phyloP scores from a whole-genome alignment of 2,113 vertebrate species.

The Platanista minor region DNA sequence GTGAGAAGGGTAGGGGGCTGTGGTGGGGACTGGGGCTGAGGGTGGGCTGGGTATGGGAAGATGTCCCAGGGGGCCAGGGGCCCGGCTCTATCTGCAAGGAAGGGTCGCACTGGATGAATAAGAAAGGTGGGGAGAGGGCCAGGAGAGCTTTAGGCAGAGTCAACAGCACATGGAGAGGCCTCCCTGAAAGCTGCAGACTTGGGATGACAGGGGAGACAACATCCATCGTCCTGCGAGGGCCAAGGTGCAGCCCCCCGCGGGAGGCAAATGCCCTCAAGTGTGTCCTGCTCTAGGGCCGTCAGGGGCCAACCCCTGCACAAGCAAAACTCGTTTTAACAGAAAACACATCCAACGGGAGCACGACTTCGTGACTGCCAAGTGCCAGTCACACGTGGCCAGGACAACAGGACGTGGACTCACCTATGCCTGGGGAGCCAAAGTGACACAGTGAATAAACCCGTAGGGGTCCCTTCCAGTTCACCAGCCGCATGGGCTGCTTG shows the following conservation, averaged over 20 bases:
- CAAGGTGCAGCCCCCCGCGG: accelerated
- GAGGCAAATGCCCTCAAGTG: accelerated
- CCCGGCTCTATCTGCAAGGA: neutral
- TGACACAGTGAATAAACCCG: too few species aligned
- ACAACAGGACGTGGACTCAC: neutral
- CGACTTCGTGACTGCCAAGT: accelerated
- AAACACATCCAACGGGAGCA: neutral
- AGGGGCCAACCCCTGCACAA: neutral
- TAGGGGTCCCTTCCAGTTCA: neutral
- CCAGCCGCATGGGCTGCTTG: neutral
- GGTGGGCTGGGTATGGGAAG: too few species aligned
- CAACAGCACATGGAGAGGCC: accelerated
- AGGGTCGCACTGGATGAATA: too few species aligned
- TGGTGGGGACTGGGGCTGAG: neutral
- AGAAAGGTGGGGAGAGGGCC: neutral
- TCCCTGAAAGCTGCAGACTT: neutral
- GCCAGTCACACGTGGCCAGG: neutral
- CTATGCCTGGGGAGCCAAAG: accelerated
- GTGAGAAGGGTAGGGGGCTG: neutral
- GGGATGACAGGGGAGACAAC: accelerated
- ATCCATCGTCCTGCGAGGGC: neutral
- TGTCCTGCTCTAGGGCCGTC: neutral
- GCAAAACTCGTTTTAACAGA: neutral
- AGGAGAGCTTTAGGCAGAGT: neutral
- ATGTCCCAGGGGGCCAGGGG: accelerated